Base-by-base conservation (phyloP, 2,113 vertebrate genomes). In the Orientallactaga bullata region DNA sequence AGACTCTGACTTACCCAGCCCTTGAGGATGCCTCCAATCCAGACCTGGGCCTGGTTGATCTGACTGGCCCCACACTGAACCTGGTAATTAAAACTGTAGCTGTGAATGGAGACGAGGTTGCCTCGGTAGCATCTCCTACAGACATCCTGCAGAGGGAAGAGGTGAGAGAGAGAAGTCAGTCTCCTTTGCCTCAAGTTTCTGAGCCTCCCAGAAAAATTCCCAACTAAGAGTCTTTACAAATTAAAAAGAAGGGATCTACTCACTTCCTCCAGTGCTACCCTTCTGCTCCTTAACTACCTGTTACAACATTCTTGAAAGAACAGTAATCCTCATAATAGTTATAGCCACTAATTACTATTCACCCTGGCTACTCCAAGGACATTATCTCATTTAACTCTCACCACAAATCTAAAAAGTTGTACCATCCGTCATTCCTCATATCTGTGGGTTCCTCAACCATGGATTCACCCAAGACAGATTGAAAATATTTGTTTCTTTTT, bases 1-100 rank as follows among this genome's bases (percentile, higher is more conserved):
- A n/a, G 10, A 3, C 7, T 13, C 20, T 21, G 12, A 66, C 97
- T 97, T 95, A 97, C 97, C 0, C 3, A 0, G 0, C 71, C 18
- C 15, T 0, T 2, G 16, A 58, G 9, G 23, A 13, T 0, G 4
- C 63, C 97, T 39, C 97, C 96, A 0, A 97, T 97, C 98, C 98
- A 98, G 80, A 97, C 4, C 15, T 10, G 61, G 7, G 1, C 5
- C 0, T 9, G 0, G 0, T 61, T 90, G 81, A 1, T 0, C 0
- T 1, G 0, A 0, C 7, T 5, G 0, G 39, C 18, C 20, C 0
- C 0, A 4, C 0, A 0, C 1, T 0, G 2, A 37, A 97, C 3
- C 0, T 0, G 0, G 4, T 0, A 0, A 23, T 97, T 97, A 35
- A 0, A 0, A 0, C 0, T 0, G 12, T 0, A 0, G 21, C 0